A percentile compares a stretch with the other conserved stretches of the same genome.
Evolutionary conservation across 2,113 vertebrate genomes (phyloP).

Genomic region (Xiphophorus hellerii): DNA sequence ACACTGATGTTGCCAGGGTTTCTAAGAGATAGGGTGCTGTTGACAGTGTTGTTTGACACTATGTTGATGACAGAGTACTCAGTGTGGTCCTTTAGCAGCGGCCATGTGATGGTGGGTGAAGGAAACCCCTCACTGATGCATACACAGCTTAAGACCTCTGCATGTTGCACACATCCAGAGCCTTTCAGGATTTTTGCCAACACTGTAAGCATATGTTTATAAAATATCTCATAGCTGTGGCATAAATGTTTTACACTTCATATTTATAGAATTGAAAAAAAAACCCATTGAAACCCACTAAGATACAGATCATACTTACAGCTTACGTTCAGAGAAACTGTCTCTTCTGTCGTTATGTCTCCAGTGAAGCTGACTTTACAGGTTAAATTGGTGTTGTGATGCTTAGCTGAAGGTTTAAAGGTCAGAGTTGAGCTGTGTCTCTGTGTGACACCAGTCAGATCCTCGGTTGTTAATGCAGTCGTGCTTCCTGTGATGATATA

Average conservation of each 20-base stretch:
- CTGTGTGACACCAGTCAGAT: neutral
- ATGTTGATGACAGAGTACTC: conserved; percentile 30
- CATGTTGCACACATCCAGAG: conserved; percentile 38
- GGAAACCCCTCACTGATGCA: conserved; percentile 56
- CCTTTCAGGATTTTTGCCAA: neutral
- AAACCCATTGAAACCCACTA: neutral
- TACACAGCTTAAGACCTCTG: conserved; percentile 43
- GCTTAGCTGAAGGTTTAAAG: conserved; percentile 42
- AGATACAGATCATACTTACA: conserved; percentile 41
- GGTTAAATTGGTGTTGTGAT: conserved; percentile 15
- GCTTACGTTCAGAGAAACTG: conserved; percentile 27
- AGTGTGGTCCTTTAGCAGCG: conserved; percentile 13
- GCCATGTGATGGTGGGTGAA: conserved; percentile 62
- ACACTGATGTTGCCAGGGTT: conserved; percentile 6
- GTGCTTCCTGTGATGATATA: conserved; percentile 3
- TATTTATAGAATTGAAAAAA: no score
- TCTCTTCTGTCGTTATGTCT: conserved; percentile 1
- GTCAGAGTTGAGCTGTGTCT: conserved; percentile 39
- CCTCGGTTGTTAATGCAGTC: neutral
- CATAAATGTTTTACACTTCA: no score
- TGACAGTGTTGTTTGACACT: conserved; percentile 28
- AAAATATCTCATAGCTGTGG: no score
- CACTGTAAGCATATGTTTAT: neutral
- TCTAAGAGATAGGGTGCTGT: conserved; percentile 32
- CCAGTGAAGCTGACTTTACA: conserved; percentile 48